Conservation (phyloP, 2,113 vertebrate genomes). For the Marcusenius ussheri region DNA sequence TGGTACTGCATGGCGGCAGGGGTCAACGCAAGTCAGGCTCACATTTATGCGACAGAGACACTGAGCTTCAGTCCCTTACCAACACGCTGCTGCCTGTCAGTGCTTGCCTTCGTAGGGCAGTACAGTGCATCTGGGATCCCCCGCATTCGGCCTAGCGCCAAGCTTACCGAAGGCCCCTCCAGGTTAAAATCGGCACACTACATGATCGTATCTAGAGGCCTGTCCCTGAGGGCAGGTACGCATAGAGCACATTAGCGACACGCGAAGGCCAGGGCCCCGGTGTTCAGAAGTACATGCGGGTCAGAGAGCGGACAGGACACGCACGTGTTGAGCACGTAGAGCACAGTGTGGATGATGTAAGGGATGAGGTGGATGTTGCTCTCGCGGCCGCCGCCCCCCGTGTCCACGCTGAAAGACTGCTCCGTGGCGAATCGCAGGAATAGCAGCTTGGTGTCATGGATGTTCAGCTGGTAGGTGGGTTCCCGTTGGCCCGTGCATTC, state of each 20-base stretch:
- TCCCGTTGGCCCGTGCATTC: constrained; percentile 95
- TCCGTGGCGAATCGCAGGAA: constrained; percentile 95
- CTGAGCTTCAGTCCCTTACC: no score
- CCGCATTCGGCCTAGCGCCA: neutral
- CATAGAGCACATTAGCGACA: neutral
- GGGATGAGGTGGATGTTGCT: constrained; percentile 99
- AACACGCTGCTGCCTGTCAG: neutral
- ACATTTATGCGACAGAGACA: neutral
- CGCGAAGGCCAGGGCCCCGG: neutral
- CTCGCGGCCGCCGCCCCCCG: constrained; percentile 88
- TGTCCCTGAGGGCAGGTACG: neutral
- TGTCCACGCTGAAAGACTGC: constrained; percentile 93
- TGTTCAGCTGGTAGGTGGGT: constrained; percentile 96
- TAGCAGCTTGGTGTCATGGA: constrained; percentile 94
- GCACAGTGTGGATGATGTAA: constrained; percentile 97
- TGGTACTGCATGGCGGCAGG: constrained; percentile 62
- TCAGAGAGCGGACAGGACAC: constrained; percentile 31
- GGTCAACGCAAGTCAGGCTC: neutral
- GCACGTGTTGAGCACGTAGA: constrained; percentile 98
- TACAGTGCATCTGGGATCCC: neutral
- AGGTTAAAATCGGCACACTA: neutral
- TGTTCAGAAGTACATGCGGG: neutral
- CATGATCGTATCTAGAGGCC: neutral
- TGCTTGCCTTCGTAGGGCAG: neutral
- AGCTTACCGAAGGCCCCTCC: neutral